These are phyloP conservation scores for Psittacula derbiana DNA, from an alignment of 2,797 vertebrate species.

Conservation along the genomic window DNA sequence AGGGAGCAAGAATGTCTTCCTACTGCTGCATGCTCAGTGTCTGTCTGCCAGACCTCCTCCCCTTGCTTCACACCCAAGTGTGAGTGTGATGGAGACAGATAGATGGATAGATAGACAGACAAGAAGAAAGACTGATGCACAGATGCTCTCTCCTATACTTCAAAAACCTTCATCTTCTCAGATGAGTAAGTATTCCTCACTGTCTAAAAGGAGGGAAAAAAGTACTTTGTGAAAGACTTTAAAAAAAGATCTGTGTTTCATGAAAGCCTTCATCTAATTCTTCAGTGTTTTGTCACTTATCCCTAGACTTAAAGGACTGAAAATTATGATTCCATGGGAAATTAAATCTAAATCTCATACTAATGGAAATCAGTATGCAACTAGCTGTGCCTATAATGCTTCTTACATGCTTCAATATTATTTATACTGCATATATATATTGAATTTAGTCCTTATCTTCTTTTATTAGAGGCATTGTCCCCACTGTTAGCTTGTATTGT, in stretches of 20 bases:
- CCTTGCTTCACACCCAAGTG: neutral
- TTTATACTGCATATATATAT: neutral
- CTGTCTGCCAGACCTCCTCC: neutral
- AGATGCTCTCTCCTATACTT: neutral
- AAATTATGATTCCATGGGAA: neutral
- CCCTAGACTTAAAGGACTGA: neutral
- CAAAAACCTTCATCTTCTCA: neutral
- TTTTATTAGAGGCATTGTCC: neutral
- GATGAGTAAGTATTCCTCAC: neutral
- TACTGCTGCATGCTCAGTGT: fast-evolving
- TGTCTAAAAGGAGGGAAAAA: neutral
- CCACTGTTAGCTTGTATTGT: neutral
- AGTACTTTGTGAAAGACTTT: neutral
- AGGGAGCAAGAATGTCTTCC: fast-evolving
- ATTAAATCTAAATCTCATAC: neutral
- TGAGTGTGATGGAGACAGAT: neutral
- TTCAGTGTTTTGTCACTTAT: neutral
- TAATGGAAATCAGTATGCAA: neutral
- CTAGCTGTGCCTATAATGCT: neutral
- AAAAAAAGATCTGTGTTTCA: neutral
- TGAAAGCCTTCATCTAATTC: neutral
- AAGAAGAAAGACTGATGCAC: neutral
- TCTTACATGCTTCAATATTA: neutral
- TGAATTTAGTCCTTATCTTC: neutral
- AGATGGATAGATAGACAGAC: neutral